Percentiles rank a stretch among this genome's conserved stretches.
Conservation (phyloP, 2,888 invertebrate species). For the Acronicta psi region DNA sequence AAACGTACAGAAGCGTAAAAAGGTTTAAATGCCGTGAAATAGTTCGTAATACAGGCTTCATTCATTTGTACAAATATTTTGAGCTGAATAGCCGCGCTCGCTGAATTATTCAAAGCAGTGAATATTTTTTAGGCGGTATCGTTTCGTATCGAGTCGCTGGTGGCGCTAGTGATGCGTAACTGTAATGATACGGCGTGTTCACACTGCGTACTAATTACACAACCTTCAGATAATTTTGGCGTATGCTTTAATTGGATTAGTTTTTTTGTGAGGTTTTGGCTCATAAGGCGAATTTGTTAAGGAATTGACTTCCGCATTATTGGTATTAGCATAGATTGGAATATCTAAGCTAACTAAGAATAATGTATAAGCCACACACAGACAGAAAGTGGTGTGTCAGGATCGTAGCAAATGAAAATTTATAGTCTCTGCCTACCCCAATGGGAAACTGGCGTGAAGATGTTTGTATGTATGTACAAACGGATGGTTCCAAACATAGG, state of each 20-base stretch:
- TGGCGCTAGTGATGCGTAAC: conserved; percentile 1
- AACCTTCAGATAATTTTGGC: background rate
- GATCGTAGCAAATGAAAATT: no score
- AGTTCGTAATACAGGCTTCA: background rate
- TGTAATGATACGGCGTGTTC: conserved; percentile 6
- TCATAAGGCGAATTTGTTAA: no score
- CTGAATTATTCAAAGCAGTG: conserved; percentile 14
- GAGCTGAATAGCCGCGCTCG: background rate
- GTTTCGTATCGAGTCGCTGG: conserved; percentile 9
- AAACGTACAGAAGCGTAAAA: conserved; percentile 1
- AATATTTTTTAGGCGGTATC: conserved; percentile 3
- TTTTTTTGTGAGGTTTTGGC: background rate
- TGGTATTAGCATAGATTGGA: no score
- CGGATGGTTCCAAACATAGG: no score
- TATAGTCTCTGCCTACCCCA: no score
- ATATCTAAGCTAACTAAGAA: no score
- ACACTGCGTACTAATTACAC: background rate
- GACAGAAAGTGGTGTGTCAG: no score
- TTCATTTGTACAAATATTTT: conserved; percentile 3
- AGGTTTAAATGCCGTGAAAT: conserved; percentile 6
- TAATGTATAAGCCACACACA: no score
- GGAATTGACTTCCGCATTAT: no score
- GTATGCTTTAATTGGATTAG: background rate
- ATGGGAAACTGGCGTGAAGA: no score
- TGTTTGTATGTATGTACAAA: no score